A percentile compares a stretch with the other conserved stretches of the same genome.
phyloP scores from a whole-genome alignment of 2,888 invertebrate genomes.

The Acleris literana region DNA sequence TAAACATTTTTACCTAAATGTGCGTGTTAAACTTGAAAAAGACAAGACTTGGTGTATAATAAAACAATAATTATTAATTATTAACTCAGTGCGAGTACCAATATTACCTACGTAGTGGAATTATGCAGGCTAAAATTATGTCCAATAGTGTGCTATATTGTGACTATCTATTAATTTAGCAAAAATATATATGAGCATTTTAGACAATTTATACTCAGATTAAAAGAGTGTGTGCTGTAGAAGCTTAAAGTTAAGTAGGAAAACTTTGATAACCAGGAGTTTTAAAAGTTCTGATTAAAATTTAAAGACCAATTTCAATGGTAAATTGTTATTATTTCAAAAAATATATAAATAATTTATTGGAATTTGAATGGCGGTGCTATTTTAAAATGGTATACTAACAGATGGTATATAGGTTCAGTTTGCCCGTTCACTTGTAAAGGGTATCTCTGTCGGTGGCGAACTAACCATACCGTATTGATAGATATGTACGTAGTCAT shows the following conservation, averaged over 20 bases:
- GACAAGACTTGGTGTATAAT: constrained; percentile 10
- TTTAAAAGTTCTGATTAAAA: constrained; percentile 33
- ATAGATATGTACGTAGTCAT: not conserved
- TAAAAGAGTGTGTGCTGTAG: constrained; percentile 17
- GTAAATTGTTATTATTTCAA: constrained; percentile 49
- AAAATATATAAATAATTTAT: constrained; percentile 48
- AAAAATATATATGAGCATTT: not conserved
- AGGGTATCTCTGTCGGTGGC: constrained; percentile 9
- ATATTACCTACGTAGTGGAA: constrained; percentile 16
- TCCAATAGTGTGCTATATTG: constrained; percentile 16
- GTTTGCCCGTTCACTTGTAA: constrained; percentile 61
- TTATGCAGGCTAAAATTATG: constrained; percentile 10
- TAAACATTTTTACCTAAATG: constrained; percentile 24
- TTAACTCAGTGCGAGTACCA: constrained; percentile 5
- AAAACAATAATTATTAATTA: constrained; percentile 15
- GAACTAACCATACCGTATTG: not conserved
- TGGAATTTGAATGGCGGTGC: constrained; percentile 75
- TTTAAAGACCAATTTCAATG: constrained; percentile 54
- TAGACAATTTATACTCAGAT: constrained; percentile 14
- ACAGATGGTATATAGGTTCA: constrained; percentile 58
- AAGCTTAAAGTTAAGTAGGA: constrained; percentile 29
- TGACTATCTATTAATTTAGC: not conserved
- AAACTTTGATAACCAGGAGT: constrained; percentile 39
- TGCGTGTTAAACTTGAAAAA: not conserved
- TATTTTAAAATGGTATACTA: constrained; percentile 75